phyloP scores from a whole-genome alignment of 1,140 invertebrate species.

The Drosophila erecta region DNA sequence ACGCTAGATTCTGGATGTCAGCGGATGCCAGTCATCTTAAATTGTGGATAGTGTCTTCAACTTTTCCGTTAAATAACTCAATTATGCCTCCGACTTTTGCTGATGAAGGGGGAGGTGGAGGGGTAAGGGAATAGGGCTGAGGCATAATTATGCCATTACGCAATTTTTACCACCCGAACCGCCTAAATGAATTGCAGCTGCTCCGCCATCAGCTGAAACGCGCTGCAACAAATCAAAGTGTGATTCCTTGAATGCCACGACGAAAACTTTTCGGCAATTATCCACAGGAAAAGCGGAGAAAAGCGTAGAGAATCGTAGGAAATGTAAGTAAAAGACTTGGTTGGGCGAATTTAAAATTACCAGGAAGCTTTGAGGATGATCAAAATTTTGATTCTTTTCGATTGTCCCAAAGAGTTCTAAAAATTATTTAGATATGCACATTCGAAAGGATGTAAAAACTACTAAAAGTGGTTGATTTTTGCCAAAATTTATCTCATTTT shows the following conservation, averaged over 20 bases:
- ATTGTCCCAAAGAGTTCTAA: too few species aligned
- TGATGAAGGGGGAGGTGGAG: neutral
- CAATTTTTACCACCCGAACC: constrained; percentile 40
- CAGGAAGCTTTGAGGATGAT: neutral
- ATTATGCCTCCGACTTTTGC: constrained; percentile 37
- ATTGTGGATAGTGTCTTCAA: constrained; percentile 51
- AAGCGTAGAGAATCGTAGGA: neutral
- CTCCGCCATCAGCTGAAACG: constrained; percentile 19
- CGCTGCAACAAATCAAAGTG: constrained; percentile 68
- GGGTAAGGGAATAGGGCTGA: neutral
- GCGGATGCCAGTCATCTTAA: constrained; percentile 72
- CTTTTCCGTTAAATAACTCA: constrained; percentile 70
- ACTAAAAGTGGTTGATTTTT: too few species aligned
- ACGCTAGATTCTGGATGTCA: constrained; percentile 63
- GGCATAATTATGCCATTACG: constrained; percentile 69
- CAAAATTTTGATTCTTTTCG: neutral
- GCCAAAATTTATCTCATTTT: too few species aligned
- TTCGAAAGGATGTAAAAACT: too few species aligned
- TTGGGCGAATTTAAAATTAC: constrained; percentile 11
- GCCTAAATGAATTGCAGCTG: constrained; percentile 70
- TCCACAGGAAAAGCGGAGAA: constrained; percentile 20
- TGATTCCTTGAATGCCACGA: constrained; percentile 46
- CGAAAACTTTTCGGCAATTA: constrained; percentile 74
- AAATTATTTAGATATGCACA: too few species aligned
- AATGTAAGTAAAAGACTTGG: neutral